These are phyloP conservation scores for Scalopus aquaticus DNA, from an alignment of 2,113 vertebrate genomes.

Conservation along the genomic window DNA sequence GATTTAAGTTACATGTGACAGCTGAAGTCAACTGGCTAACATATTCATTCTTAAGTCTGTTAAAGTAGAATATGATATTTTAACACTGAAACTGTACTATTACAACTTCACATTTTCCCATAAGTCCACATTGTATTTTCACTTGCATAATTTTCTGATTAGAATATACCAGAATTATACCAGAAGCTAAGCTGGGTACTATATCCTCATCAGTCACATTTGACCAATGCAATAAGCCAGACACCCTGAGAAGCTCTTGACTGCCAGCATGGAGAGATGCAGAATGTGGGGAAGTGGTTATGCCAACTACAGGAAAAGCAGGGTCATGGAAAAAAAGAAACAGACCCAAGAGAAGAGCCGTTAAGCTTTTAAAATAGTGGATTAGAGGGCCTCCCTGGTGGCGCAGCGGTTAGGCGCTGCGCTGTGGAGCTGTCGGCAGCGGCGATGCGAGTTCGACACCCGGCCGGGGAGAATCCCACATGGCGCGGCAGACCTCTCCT, in stretches of 20 bases:
- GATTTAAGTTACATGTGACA: neutral
- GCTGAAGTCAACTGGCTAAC: constrained; percentile 1
- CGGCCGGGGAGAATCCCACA: too few relatives aligned
- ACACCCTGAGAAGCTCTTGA: neutral
- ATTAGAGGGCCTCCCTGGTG: neutral
- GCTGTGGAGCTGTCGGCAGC: too few relatives aligned
- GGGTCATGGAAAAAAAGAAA: neutral
- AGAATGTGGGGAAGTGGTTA: neutral
- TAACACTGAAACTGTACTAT: neutral
- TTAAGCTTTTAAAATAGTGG: neutral
- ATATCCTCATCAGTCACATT: neutral
- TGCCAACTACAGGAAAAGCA: neutral
- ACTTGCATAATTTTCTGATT: neutral
- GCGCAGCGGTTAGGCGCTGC: too few relatives aligned
- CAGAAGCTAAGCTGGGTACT: neutral
- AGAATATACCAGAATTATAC: neutral
- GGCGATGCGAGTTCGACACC: too few relatives aligned
- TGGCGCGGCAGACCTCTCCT: too few relatives aligned
- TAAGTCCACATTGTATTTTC: constrained; percentile 34
- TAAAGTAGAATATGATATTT: neutral
- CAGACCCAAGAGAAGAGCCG: neutral
- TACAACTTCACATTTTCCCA: neutral
- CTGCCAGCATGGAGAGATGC: neutral
- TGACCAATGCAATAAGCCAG: neutral
- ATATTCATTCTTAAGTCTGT: constrained; percentile 36